These are phyloP conservation scores for Urophycis tenuis DNA, from an alignment of 2,797 vertebrate genomes.

Conservation along the genomic window DNA sequence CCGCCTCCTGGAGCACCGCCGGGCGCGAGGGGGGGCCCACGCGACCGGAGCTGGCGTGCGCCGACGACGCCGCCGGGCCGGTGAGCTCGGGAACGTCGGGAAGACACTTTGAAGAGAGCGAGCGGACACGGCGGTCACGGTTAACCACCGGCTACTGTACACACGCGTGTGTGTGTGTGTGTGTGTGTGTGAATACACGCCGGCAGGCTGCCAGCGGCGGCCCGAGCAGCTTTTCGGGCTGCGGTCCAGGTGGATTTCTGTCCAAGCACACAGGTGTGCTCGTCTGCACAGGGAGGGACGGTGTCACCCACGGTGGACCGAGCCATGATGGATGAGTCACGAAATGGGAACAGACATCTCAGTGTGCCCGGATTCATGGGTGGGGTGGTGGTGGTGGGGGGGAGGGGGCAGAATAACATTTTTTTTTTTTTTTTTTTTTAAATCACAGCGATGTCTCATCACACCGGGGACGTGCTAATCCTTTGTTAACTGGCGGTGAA, in stretches of 20 bases:
- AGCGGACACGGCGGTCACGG: not conserved
- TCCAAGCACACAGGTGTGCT: conserved; percentile 50
- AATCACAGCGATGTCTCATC: conserved; percentile 25
- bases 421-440: not conserved
- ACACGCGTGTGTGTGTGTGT: not conserved
- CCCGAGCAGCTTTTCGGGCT: conserved; percentile 34
- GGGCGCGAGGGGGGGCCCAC: not conserved
- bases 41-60: not conserved
- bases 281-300: conserved; percentile 41
- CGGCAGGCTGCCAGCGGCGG: conserved; percentile 8
- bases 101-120: not conserved
- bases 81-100: not conserved
- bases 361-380: conserved; percentile 37
- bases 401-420: not conserved
- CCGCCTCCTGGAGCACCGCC: conserved; percentile 38
- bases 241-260: conserved; percentile 56
- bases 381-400: not conserved
- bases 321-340: conserved; percentile 64
- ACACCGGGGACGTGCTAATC: conserved; percentile 53
- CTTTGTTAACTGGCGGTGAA: conserved; percentile 51
- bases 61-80: not conserved
- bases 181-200: not conserved
- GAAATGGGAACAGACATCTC: conserved; percentile 58
- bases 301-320: conserved; percentile 41
- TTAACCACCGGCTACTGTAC: conserved; percentile 19